Evolutionary conservation across 35 echinoderm and acorn worm genomes (phyloP).

Genomic region (Ophiothrix spiculata): DNA sequence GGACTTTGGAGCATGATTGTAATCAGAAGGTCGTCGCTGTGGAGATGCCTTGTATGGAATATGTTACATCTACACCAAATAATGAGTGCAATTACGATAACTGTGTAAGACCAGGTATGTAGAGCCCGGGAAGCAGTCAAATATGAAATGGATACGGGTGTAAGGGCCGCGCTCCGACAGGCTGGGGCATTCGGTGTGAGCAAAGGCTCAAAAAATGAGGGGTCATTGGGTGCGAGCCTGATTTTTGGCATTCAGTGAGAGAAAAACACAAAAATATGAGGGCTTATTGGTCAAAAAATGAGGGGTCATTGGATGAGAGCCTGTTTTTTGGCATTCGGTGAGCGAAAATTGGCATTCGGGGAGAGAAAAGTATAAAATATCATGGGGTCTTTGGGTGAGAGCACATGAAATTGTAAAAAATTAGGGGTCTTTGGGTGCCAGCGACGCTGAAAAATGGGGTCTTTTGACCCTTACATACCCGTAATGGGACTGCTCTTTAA

Average conservation of each 20-base stretch:
- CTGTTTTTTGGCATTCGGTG: too few relatives aligned
- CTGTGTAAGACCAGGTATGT: not conserved
- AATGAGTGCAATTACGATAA: not conserved
- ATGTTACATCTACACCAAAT: not conserved
- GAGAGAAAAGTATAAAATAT: too few relatives aligned
- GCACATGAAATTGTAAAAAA: too few relatives aligned
- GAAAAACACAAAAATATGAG: not conserved
- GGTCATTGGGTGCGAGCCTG: not conserved
- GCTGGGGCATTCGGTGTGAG: not conserved
- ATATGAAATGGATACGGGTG: not conserved
- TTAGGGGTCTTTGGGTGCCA: too few relatives aligned
- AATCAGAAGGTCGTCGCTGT: not conserved
- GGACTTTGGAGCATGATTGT: not conserved
- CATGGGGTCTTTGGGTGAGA: too few relatives aligned
- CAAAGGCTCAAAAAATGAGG: not conserved
- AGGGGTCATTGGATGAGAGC: too few relatives aligned
- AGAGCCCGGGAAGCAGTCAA: not conserved
- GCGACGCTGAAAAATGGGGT: too few relatives aligned
- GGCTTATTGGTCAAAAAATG: not conserved
- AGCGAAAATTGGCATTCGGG: too few relatives aligned
- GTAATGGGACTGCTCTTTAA: not conserved
- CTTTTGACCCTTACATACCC: not conserved
- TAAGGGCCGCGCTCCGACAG: not conserved
- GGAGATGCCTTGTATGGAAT: not conserved
- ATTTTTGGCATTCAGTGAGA: not conserved